A percentile compares a stretch with the other conserved stretches of the same genome.
Evolutionary conservation across 92 coral and sea anemone species (phyloP).

Genomic region (Pocillopora grandis): DNA sequence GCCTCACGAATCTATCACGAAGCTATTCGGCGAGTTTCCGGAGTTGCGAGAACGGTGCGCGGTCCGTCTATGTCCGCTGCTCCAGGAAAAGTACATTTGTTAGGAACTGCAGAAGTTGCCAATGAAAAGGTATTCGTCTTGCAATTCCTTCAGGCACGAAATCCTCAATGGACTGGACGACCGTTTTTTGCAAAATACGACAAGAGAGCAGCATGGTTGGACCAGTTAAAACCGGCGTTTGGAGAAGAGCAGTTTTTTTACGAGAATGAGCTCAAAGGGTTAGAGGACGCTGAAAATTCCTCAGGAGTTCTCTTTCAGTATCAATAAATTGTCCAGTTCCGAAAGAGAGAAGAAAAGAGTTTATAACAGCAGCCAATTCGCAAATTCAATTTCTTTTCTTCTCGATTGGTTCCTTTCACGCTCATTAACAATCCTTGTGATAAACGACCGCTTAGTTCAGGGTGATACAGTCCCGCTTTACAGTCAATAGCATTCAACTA

Average conservation of each 20-base stretch:
- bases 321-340: not conserved
- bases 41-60: conserved; percentile 17
- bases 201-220: conserved; percentile 7
- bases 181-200: conserved; percentile 25
- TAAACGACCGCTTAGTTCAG: too few relatives aligned
- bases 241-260: conserved; percentile 12
- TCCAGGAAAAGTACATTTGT: conserved; percentile 15
- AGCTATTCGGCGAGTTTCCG: conserved; percentile 17
- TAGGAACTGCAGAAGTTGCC: not conserved
- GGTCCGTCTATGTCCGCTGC: conserved; percentile 21
- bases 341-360: too few relatives aligned
- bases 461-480: too few relatives aligned
- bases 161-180: conserved; percentile 15
- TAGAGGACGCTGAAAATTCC: conserved; percentile 9
- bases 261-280: conserved; percentile 12
- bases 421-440: too few relatives aligned
- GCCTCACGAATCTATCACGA: conserved; percentile 17
- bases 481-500: too few relatives aligned
- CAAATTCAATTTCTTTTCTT: not conserved
- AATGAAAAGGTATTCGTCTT: not conserved
- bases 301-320: conserved; percentile 17
- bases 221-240: conserved; percentile 17
- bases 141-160: conserved; percentile 19
- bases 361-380: not conserved
- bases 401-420: not conserved